phyloP scores from a whole-genome alignment of 2,888 invertebrate species.

The Carabus problematicus region DNA sequence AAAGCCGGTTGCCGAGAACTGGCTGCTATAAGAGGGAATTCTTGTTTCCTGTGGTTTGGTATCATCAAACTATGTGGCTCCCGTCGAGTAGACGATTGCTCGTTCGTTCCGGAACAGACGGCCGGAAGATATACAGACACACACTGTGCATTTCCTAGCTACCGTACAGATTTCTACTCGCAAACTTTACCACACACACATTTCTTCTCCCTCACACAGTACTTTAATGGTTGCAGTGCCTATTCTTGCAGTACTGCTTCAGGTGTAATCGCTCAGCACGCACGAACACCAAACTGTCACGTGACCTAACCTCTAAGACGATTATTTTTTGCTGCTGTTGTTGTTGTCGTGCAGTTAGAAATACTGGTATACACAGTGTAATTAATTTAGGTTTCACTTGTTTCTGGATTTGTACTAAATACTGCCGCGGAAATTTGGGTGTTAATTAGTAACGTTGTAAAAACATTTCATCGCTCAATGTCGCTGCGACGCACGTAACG shows the following conservation, averaged over 20 bases:
- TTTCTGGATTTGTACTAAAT: constrained; percentile 40
- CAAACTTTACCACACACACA: neutral
- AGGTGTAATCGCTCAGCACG: no score
- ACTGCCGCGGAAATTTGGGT: constrained; percentile 26
- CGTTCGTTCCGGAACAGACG: constrained; percentile 32
- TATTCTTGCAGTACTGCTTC: no score
- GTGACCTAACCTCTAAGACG: neutral
- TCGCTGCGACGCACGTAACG: constrained; percentile 12
- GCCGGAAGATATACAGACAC: constrained; percentile 34
- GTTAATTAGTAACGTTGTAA: constrained; percentile 37
- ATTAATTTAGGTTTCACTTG: constrained; percentile 40
- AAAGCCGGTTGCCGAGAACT: neutral
- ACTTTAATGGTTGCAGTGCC: no score
- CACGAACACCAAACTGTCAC: no score
- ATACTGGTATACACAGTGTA: constrained; percentile 27
- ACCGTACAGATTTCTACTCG: neutral
- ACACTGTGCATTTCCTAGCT: constrained; percentile 20
- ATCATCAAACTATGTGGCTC: constrained; percentile 27
- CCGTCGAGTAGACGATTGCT: constrained; percentile 23
- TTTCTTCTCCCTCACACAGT: neutral
- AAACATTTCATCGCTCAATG: constrained; percentile 34
- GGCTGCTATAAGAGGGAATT: constrained; percentile 24
- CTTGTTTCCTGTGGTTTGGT: constrained; percentile 32
- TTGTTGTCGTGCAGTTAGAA: constrained; percentile 30
- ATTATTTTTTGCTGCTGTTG: no score